Conservation (phyloP, 2,888 invertebrate genomes). For the Campopleginae sp. region DNA sequence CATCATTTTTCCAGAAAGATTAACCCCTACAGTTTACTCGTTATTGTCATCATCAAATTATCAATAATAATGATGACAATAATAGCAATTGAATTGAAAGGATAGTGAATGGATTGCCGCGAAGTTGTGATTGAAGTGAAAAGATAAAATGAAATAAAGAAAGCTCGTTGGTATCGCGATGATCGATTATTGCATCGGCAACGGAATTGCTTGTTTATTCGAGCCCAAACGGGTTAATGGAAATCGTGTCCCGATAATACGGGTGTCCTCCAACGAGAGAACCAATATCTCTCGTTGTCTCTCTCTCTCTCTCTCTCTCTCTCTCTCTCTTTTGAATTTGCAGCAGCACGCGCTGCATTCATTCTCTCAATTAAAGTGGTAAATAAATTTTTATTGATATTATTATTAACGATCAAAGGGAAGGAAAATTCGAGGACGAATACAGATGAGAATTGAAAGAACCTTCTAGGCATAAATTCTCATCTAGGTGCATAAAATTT, state of each 20-base stretch:
- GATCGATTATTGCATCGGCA: constrained; percentile 30
- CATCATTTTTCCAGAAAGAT: neutral
- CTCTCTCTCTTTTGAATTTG: neutral
- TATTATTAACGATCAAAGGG: neutral
- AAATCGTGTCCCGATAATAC: constrained; percentile 29
- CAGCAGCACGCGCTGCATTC: neutral
- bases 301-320: too few species aligned
- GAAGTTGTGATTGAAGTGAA: neutral
- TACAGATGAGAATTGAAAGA: neutral
- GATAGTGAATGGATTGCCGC: neutral
- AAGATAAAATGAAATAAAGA: constrained; percentile 15
- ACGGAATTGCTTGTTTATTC: constrained; percentile 28
- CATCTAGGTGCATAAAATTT: neutral
- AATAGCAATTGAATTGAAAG: neutral
- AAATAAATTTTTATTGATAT: neutral
- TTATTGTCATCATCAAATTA: neutral
- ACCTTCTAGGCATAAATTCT: neutral
- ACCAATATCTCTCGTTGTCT: neutral
- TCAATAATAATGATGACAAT: neutral
- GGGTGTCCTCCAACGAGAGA: neutral
- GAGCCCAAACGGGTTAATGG: constrained; percentile 17
- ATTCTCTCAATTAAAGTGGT: neutral
- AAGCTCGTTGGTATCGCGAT: neutral
- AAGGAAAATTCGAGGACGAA: neutral
- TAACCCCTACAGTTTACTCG: neutral